phyloP scores from a whole-genome alignment of 2,888 invertebrate species.

The Nasonovia ribisnigri region DNA sequence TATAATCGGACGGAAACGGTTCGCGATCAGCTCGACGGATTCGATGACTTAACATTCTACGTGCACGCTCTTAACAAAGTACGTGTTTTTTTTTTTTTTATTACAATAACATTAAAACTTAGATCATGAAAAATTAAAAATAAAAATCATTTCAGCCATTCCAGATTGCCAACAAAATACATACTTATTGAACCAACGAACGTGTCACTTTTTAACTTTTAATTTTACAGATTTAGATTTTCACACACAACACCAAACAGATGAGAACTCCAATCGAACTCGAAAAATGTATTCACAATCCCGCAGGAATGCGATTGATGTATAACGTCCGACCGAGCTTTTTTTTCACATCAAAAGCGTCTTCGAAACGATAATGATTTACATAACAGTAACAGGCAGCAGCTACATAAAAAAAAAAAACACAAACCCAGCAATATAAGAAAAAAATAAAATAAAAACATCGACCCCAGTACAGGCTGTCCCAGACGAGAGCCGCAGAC shows the following conservation, averaged over 20 bases:
- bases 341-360: conserved; percentile 50
- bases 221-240: conserved; percentile 36
- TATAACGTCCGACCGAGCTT: conserved; percentile 27
- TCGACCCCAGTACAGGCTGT: conserved; percentile 56
- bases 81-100: conserved; percentile 21
- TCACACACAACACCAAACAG: conserved; percentile 39
- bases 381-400: conserved; percentile 7
- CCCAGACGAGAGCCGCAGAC: conserved; percentile 14
- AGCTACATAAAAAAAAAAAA: conserved; percentile 10
- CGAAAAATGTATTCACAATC: conserved; percentile 25
- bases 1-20: conserved; percentile 44
- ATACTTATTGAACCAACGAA: conserved; percentile 61
- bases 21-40: conserved; percentile 44
- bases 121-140: conserved; percentile 28
- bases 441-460: conserved; percentile 32
- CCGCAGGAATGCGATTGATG: conserved; percentile 24
- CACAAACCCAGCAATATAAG: background rate
- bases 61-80: conserved; percentile 55
- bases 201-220: conserved; percentile 60
- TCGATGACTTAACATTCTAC: conserved; percentile 49
- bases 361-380: conserved; percentile 26
- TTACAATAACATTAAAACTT: conserved; percentile 39
- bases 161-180: conserved; percentile 63
- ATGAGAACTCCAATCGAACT: conserved; percentile 18
- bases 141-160: conserved; percentile 60